Conservation (phyloP, 2,113 vertebrate genomes). For the Ptychochromis oligacanthus region DNA sequence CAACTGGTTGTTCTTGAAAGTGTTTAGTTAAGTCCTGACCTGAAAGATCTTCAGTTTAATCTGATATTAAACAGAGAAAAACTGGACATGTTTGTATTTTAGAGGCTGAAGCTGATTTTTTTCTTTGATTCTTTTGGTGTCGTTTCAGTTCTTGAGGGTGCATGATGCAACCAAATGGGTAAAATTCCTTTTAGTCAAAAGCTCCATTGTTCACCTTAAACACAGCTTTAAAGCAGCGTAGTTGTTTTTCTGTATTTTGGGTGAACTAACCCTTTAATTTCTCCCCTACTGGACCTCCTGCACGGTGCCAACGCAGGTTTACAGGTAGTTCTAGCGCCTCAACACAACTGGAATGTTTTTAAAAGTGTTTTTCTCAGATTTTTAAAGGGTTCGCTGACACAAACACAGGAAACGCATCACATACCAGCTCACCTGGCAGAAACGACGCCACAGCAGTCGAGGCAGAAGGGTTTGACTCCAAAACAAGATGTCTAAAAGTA, state of each 20-base stretch:
- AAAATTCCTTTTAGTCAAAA: not conserved
- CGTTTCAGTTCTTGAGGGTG: too few species aligned
- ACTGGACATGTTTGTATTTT: not conserved
- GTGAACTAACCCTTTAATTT: not conserved
- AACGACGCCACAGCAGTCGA: not conserved
- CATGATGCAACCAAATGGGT: not conserved
- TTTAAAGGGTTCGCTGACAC: constrained; percentile 23
- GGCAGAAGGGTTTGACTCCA: not conserved
- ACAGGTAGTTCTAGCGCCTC: not conserved
- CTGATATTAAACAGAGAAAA: rapidly evolving
- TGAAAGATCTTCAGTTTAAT: not conserved
- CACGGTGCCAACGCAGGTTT: not conserved
- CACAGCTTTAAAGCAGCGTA: too few species aligned
- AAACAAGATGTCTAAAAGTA: not conserved
- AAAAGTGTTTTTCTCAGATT: not conserved
- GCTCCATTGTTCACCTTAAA: not conserved
- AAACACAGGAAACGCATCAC: not conserved
- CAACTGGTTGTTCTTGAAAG: not conserved
- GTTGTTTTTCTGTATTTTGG: not conserved
- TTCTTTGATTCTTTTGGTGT: not conserved
- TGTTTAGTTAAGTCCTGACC: rapidly evolving
- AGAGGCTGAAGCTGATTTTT: not conserved
- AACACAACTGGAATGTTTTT: constrained; percentile 3
- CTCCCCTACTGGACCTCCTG: not conserved
- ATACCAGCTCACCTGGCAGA: not conserved